Evolutionary conservation across 2,113 vertebrate species (phyloP).

Genomic region (Bos indicus): DNA sequence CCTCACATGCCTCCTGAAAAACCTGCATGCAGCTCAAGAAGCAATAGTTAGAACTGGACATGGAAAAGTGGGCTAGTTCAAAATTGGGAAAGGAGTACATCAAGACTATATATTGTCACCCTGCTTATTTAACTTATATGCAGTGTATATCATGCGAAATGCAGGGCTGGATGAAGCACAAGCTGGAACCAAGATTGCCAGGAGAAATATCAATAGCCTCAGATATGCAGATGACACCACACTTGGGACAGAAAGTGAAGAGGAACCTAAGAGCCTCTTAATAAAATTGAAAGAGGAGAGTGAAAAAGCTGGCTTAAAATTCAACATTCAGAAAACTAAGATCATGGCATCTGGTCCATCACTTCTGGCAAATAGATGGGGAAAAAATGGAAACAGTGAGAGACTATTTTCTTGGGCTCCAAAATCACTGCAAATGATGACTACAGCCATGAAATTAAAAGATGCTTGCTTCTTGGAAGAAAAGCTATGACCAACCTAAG

Average conservation of each 20-base stretch:
- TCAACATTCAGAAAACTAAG: neutral
- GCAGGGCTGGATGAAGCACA: neutral
- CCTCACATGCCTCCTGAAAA: neutral
- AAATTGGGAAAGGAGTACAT: neutral
- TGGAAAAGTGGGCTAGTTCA: neutral
- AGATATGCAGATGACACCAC: neutral
- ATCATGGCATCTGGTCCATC: neutral
- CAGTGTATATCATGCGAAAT: neutral
- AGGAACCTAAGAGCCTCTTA: neutral
- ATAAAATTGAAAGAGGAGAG: neutral
- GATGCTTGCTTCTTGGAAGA: neutral
- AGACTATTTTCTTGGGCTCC: neutral
- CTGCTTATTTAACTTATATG: neutral
- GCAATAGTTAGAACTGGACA: neutral
- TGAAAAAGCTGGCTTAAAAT: neutral
- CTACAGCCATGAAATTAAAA: neutral
- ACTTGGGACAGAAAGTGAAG: neutral
- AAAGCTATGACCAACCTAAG: neutral
- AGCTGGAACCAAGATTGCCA: neutral
- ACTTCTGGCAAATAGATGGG: neutral
- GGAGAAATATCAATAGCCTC: neutral
- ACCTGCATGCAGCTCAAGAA: neutral
- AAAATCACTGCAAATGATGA: neutral
- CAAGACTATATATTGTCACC: neutral
- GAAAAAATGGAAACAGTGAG: neutral